Evolutionary conservation across 1,140 invertebrate species (phyloP).

Genomic region (Neodiprion lecontei): DNA sequence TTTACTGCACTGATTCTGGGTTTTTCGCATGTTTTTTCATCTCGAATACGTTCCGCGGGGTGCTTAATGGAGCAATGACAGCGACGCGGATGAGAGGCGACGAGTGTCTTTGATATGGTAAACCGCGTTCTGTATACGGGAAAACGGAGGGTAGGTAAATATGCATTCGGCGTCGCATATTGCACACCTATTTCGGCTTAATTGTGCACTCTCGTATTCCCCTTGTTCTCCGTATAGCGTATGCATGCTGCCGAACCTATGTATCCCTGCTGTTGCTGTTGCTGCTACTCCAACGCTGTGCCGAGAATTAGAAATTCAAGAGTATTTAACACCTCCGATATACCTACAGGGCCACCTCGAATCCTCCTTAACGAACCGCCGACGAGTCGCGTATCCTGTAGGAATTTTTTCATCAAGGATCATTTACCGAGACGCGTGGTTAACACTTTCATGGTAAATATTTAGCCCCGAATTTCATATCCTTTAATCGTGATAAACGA

Average conservation of each 20-base stretch:
- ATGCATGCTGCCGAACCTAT: background rate
- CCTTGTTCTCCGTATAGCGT: background rate
- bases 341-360: too few species aligned
- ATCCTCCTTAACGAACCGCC: background rate
- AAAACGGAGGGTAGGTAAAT: background rate
- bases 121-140: background rate
- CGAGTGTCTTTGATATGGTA: background rate
- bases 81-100: background rate
- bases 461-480: too few species aligned
- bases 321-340: background rate
- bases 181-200: conserved; percentile 7
- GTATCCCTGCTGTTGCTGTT: too few species aligned
- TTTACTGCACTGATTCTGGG: too few species aligned
- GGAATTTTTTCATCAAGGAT: too few species aligned
- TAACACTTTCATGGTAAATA: too few species aligned
- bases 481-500: too few species aligned
- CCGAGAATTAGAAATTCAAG: background rate
- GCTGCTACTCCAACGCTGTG: too few species aligned
- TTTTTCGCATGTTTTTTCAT: too few species aligned
- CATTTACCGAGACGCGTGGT: too few species aligned
- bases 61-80: too few species aligned
- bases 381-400: background rate
- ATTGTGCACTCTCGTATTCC: background rate
- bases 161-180: background rate
- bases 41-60: too few species aligned